Percentiles rank a stretch among this genome's conserved stretches.
These are phyloP conservation scores for Noctua comes DNA, from an alignment of 2,888 invertebrate genomes.

Conservation along the genomic window DNA sequence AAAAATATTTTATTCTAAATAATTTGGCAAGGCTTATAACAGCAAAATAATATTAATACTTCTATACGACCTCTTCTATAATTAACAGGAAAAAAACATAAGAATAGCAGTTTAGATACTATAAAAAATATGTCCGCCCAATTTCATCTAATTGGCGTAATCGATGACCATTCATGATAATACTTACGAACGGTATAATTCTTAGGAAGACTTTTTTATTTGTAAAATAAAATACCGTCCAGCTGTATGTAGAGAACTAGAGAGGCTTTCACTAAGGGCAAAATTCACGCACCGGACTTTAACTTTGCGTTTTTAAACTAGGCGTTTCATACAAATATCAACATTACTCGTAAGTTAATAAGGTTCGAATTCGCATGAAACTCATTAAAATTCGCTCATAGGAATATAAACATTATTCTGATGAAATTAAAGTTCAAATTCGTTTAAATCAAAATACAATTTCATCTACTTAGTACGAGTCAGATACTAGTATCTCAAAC, in stretches of 20 bases:
- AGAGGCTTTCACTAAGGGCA: background rate
- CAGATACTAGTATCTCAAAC: constrained; percentile 18
- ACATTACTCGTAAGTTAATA: background rate
- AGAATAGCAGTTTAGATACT: background rate
- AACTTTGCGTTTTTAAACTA: background rate
- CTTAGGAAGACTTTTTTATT: background rate
- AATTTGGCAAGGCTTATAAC: constrained; percentile 42
- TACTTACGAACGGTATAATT: background rate
- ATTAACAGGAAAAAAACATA: background rate
- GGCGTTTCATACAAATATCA: background rate
- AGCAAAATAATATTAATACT: constrained; percentile 41
- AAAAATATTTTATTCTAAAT: constrained; percentile 34
- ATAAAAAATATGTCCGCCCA: background rate
- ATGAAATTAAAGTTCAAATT: background rate
- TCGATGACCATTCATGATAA: background rate
- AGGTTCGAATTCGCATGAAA: background rate
- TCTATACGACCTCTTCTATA: background rate
- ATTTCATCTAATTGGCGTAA: background rate
- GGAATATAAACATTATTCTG: background rate
- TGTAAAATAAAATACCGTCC: background rate
- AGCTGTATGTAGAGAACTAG: background rate
- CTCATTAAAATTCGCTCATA: background rate
- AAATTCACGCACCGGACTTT: background rate
- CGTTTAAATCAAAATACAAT: background rate
- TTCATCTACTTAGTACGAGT: background rate